Evolutionary conservation across 2,797 vertebrate species (phyloP).

Genomic region (Galaxias olidus): DNA sequence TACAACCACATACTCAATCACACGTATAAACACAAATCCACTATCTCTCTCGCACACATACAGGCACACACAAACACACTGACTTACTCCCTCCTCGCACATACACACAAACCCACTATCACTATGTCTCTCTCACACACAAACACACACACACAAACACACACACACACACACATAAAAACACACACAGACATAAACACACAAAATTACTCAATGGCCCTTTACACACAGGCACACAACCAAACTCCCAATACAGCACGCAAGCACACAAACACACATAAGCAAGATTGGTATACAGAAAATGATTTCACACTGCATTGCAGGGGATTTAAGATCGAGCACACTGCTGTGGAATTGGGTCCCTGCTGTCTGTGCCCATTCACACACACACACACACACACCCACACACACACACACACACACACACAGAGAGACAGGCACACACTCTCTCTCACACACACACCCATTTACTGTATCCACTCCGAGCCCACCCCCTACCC

Average conservation of each 20-base stretch:
- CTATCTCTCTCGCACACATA: not conserved
- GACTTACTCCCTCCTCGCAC: slow-evolving; percentile 3
- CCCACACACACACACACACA: slow-evolving; percentile 2
- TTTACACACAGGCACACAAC: too few species aligned
- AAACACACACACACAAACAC: slow-evolving; percentile 1
- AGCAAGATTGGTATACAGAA: too few species aligned
- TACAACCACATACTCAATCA: not conserved
- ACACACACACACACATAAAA: not conserved
- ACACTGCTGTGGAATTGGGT: too few species aligned
- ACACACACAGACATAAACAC: not conserved
- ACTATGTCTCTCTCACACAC: not conserved
- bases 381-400: slow-evolving; percentile 9
- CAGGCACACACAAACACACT: slow-evolving; percentile 23
- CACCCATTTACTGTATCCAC: not conserved
- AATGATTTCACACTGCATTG: too few species aligned
- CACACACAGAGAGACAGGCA: not conserved
- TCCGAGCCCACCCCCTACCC: not conserved
- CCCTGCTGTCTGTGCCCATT: too few species aligned
- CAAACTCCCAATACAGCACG: too few species aligned
- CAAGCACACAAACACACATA: too few species aligned
- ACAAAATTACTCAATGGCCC: too few species aligned
- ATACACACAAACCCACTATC: not conserved
- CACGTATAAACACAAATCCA: not conserved
- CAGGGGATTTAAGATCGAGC: too few species aligned
- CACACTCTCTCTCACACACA: not conserved